Conservation (phyloP, 2,113 vertebrate genomes). For the Brachyhypopomus gauderio region DNA sequence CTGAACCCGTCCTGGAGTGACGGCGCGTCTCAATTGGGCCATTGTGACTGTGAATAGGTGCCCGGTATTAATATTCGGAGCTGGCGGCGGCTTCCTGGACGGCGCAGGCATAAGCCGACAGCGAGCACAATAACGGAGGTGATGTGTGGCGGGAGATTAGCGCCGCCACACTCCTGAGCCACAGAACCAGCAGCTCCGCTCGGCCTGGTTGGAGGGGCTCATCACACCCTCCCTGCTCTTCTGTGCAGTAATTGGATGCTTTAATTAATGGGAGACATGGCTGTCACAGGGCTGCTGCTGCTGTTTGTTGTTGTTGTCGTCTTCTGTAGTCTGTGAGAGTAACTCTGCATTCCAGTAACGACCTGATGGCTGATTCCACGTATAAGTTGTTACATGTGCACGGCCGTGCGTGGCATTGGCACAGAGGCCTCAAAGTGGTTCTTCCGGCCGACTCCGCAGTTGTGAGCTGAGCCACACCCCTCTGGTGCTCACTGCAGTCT, state of each 20-base stretch:
- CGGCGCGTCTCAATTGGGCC: conserved; percentile 49
- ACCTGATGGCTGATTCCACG: too few relatives aligned
- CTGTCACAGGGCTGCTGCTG: background rate
- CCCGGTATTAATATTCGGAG: conserved; percentile 54
- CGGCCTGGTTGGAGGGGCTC: background rate
- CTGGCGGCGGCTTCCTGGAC: conserved; percentile 14
- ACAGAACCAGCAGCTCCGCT: background rate
- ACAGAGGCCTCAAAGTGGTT: too few relatives aligned
- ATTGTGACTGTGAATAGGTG: conserved; percentile 40
- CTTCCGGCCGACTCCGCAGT: too few relatives aligned
- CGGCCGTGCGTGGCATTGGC: background rate
- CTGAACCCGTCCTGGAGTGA: conserved; percentile 51
- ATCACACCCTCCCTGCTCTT: background rate
- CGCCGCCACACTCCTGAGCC: conserved; percentile 13
- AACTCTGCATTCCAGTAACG: too few relatives aligned
- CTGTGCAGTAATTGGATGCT: background rate
- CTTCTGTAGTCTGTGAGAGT: background rate
- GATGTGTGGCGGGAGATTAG: conserved; percentile 35
- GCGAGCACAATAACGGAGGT: conserved; percentile 33
- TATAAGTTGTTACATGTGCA: background rate
- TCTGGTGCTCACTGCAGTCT: too few relatives aligned
- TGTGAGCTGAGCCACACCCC: too few relatives aligned
- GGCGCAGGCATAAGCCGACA: conserved; percentile 47
- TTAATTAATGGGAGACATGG: background rate
- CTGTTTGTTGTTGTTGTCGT: background rate